Evolutionary conservation across 2,888 invertebrate genomes (phyloP), one percentile per base, ranked within the genome.

Genomic region (Limnephilus lunatus): DNA sequence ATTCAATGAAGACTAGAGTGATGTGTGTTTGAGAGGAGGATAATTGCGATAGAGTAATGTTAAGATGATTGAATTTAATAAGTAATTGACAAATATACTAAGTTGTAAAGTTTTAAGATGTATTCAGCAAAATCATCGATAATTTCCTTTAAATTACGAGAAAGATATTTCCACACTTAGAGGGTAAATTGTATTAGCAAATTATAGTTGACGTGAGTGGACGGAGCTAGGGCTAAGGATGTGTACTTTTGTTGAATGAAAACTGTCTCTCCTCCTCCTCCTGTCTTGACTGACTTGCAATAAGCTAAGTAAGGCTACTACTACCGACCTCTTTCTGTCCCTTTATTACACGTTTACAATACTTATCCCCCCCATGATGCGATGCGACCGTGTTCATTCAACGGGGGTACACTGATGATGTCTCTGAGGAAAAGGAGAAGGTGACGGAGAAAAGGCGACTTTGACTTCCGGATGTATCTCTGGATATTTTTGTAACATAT

Each of bases 1-100:
- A 92, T 93, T 93, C 92, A 93, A 92, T 93, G 92, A 92, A 92
- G 88, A 82, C 83, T 92, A 93, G 92, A 91, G 89, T 93, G 68
- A 91, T 91, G 92, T 92, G 91, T 92, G 92, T 91, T 92, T 91
- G 89, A 92, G 85, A 88, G 68, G 87, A 85, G 91, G 91, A 81
- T 90, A 86, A 90, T 88, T 90, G 92, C 88, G 93, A 89, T 93
- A 92, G 92, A 92, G 90, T 92, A 92, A 91, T 92, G 85, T 87
- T 92, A 89, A 92, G 92, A 90, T 44, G 92, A 91, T 91, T 92
- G 92, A 90, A 89, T 89, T 90, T 90, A 83, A 90, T 91, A 92
- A 91, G 87, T 81, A 81, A 31, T 85, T 89, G 86, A 92, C 90
- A 92, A 90, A 90, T 86, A 80, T 85, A 89, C 85, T 91, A 93